Percentiles rank a stretch among this genome's conserved stretches.
phyloP scores from a whole-genome alignment of 1,140 invertebrate genomes.

The Mya arenaria region DNA sequence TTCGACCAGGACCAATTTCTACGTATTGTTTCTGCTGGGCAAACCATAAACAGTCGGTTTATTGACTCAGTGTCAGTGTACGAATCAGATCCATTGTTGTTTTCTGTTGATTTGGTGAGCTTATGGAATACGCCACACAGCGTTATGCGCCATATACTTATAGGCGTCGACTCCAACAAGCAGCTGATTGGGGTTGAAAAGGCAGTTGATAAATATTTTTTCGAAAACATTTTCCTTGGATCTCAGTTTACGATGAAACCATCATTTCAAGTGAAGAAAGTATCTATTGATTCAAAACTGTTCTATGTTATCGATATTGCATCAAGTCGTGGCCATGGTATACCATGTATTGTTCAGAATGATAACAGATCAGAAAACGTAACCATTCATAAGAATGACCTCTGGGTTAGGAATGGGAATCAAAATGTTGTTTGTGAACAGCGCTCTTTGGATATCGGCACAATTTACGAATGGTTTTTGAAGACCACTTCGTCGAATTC shows the following conservation, averaged over 20 bases:
- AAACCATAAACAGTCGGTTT: slow-evolving; percentile 6
- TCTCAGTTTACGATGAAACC: slow-evolving; percentile 20
- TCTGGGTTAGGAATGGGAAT: not conserved
- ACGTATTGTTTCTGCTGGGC: not conserved
- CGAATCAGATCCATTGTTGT: not conserved
- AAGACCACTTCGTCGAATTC: not conserved
- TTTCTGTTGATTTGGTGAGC: slow-evolving; percentile 26
- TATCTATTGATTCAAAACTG: slow-evolving; percentile 7
- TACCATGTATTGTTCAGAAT: slow-evolving; percentile 31
- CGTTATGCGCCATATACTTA: slow-evolving; percentile 18
- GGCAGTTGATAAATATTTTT: not conserved
- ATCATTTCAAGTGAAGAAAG: not conserved
- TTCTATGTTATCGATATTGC: slow-evolving; percentile 37
- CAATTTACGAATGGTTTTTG: slow-evolving; percentile 12
- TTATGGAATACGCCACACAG: slow-evolving; percentile 52
- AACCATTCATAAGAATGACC: not conserved
- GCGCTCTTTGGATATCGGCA: not conserved
- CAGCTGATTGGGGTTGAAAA: not conserved
- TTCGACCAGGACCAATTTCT: not conserved
- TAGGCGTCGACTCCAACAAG: slow-evolving; percentile 14
- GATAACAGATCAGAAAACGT: not conserved
- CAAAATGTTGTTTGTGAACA: not conserved
- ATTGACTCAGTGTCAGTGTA: not conserved
- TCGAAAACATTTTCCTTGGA: not conserved
- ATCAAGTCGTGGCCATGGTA: slow-evolving; percentile 29